Conservation (phyloP, 2,797 vertebrate species). For the Chloroceryle inda region DNA sequence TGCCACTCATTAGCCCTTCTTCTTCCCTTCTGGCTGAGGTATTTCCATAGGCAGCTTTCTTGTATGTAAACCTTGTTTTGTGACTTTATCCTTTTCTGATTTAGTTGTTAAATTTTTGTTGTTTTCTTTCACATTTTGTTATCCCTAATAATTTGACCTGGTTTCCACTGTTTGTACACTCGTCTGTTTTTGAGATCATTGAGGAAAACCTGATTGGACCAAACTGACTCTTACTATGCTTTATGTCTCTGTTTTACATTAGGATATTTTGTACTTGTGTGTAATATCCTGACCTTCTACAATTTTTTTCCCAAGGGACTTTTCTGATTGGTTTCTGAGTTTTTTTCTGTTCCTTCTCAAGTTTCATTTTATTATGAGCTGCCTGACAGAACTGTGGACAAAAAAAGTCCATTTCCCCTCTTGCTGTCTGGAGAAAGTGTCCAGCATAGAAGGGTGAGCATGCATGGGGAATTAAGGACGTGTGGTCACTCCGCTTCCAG, state of each 20-base stretch:
- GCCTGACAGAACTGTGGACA: background rate
- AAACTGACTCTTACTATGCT: background rate
- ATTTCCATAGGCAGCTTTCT: background rate
- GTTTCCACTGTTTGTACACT: background rate
- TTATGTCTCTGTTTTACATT: background rate
- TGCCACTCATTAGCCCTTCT: background rate
- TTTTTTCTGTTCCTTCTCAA: background rate
- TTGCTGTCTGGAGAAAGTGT: background rate
- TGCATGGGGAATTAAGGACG: rapidly evolving
- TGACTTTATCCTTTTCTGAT: background rate
- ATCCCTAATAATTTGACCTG: background rate
- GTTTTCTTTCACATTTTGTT: background rate
- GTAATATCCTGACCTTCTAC: background rate
- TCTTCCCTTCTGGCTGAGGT: background rate
- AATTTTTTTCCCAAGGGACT: background rate
- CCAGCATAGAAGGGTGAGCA: background rate
- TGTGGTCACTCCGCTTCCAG: background rate
- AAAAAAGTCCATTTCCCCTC: background rate
- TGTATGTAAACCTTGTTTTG: background rate
- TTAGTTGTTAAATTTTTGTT: background rate
- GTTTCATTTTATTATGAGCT: background rate
- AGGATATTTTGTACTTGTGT: background rate
- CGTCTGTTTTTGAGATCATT: background rate
- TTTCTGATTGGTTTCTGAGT: background rate
- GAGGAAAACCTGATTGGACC: background rate